phyloP scores from a whole-genome alignment of 2,888 invertebrate genomes.

The Zhengitettix transpicula region DNA sequence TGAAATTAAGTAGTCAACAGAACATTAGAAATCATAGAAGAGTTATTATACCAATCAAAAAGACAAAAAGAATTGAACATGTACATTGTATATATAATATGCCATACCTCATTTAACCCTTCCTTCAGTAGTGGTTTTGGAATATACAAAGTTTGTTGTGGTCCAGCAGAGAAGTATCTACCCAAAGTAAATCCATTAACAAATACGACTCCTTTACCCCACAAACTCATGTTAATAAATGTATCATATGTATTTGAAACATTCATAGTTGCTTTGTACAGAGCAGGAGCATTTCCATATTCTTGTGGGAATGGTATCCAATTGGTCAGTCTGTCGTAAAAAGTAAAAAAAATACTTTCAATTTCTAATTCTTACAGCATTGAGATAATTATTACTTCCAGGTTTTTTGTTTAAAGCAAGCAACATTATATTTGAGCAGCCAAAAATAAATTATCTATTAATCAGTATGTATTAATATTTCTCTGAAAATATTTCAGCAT shows the following conservation, averaged over 20 bases:
- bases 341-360: too few relatives aligned
- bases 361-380: too few relatives aligned
- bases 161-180: constrained; percentile 69
- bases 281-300: constrained; percentile 15
- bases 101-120: constrained; percentile 35
- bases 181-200: constrained; percentile 77
- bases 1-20: not conserved
- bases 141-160: constrained; percentile 67
- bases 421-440: too few relatives aligned
- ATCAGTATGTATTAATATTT: too few relatives aligned
- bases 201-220: constrained; percentile 74
- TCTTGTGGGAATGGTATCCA: constrained; percentile 17
- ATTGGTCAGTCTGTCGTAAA: constrained; percentile 15
- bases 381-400: too few relatives aligned
- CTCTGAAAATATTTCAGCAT: too few relatives aligned
- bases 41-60: too few relatives aligned
- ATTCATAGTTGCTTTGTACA: constrained; percentile 34
- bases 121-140: constrained; percentile 53
- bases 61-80: too few relatives aligned
- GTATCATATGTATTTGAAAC: constrained; percentile 45
- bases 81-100: too few relatives aligned
- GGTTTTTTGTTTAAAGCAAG: too few relatives aligned
- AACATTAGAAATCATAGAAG: not conserved
- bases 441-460: too few relatives aligned
- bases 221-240: constrained; percentile 58